phyloP scores from a whole-genome alignment of 2,113 vertebrate species.

The human (Homo sapiens) region DNA sequence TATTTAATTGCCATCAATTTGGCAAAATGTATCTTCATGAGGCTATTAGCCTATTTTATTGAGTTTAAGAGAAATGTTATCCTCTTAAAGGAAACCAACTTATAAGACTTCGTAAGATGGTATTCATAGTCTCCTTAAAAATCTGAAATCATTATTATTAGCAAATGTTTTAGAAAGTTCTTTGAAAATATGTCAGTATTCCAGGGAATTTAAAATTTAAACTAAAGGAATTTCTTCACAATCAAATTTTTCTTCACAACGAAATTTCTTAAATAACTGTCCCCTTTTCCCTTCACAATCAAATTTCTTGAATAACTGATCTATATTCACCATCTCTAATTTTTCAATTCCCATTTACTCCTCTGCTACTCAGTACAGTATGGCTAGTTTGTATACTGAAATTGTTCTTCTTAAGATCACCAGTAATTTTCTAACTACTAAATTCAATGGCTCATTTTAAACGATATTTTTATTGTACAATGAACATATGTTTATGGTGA shows the following conservation, averaged over 20 bases:
- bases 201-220: slow-evolving; percentile 5
- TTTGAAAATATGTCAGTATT: slow-evolving; percentile 55
- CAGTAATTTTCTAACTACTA: slow-evolving; percentile 3
- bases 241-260: background rate
- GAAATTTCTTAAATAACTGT: background rate
- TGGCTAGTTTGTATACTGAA: background rate
- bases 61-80: background rate
- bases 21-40: background rate
- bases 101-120: background rate
- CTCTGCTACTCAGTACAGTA: background rate
- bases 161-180: slow-evolving; percentile 18
- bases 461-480: slow-evolving; percentile 36
- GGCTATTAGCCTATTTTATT: background rate
- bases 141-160: background rate
- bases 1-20: background rate
- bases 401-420: background rate
- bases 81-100: background rate
- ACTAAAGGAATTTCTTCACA: background rate
- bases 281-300: background rate
- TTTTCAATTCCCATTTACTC: background rate
- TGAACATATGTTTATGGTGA: background rate
- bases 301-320: slow-evolving; percentile 50
- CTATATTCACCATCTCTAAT: background rate
- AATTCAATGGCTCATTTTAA: background rate
- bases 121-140: background rate